These are phyloP conservation scores for Anser brachyrhynchus DNA, from an alignment of 2,113 vertebrate genomes.

Conservation along the genomic window DNA sequence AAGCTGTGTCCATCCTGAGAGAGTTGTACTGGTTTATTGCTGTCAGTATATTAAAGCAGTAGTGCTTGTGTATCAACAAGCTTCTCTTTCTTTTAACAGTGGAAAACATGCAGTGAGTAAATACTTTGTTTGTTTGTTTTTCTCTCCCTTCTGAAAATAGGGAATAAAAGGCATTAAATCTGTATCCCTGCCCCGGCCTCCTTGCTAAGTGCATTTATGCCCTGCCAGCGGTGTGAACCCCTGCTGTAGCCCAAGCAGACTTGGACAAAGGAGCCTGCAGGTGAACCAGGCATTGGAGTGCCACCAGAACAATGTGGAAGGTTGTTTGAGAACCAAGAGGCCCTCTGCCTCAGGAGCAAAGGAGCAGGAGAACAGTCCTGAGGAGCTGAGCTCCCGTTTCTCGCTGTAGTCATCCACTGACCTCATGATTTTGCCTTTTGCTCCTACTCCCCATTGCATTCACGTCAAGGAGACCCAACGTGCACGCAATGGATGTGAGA, in stretches of 20 bases:
- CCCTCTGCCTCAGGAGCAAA: not conserved
- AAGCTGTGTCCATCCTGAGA: not conserved
- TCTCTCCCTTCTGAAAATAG: not conserved
- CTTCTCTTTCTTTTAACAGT: not conserved
- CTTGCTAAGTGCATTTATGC: not conserved
- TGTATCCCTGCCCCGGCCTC: not conserved
- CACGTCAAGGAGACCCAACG: not conserved
- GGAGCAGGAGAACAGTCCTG: not conserved
- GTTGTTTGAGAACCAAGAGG: rapidly evolving
- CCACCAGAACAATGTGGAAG: not conserved
- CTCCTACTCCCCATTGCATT: not conserved
- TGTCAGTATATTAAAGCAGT: not conserved
- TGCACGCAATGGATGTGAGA: not conserved
- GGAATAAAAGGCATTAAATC: not conserved
- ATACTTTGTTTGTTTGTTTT: not conserved
- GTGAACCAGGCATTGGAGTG: not conserved
- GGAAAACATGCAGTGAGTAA: not conserved
- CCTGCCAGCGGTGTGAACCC: not conserved
- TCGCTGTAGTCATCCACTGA: not conserved
- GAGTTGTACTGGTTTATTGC: not conserved
- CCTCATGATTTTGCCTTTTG: not conserved
- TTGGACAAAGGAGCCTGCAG: not conserved
- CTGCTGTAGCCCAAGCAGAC: not conserved
- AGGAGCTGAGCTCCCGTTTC: not conserved
- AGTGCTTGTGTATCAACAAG: not conserved